Evolutionary conservation across 2,888 invertebrate species (phyloP), one percentile per base, ranked within the genome.

Genomic region (Agrilus cyanescens): DNA sequence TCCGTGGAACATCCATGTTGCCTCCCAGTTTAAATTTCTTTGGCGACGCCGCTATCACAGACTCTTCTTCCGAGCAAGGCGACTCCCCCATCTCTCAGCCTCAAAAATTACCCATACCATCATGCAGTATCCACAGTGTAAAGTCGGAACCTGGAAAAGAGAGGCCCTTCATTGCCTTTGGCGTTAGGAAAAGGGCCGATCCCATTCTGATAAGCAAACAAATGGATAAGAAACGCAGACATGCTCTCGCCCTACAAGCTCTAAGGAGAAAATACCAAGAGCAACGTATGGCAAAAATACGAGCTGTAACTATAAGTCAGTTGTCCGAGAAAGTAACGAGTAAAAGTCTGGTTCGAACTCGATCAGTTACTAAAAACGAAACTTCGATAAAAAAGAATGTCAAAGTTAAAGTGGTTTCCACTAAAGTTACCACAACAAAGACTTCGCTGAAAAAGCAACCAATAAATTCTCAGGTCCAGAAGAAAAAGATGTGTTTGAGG

Each of bases 21-120:
- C 85, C 86, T 16, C 74, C 82, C 1, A 79, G 74, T 52, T 66
- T 86, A 50, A 82, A 83, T 61, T 82, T 81, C 59, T 78, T 86
- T 60, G 73, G 78, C 57, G 58, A 65, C 37, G 66, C 71, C 6
- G 62, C 69, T 20, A 62, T 62, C 49, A 61, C 61, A n/a, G 60
- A 62, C 41, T 56, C 59, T 25, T 25, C 25, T 4, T 25, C 25
- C 10, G 25, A 25, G 10, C 25, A 25, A 25, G 25, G 25, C 4
- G 25, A 25, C 10, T 25, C 25, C 2, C 25, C 25, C 2, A 25
- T 25, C 4, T 25, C 25, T 4, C 25, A 25, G 25, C 25, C 25
- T 10, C 25, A 25, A 25, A 25, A 25, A 8, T 10, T 25, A 10
- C 10, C 25, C 8, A 25, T 25, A 25, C 25, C 25, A 10, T 25